These are phyloP conservation scores for Oithona nana DNA, from an alignment of 2,888 invertebrate species.

Conservation along the genomic window DNA sequence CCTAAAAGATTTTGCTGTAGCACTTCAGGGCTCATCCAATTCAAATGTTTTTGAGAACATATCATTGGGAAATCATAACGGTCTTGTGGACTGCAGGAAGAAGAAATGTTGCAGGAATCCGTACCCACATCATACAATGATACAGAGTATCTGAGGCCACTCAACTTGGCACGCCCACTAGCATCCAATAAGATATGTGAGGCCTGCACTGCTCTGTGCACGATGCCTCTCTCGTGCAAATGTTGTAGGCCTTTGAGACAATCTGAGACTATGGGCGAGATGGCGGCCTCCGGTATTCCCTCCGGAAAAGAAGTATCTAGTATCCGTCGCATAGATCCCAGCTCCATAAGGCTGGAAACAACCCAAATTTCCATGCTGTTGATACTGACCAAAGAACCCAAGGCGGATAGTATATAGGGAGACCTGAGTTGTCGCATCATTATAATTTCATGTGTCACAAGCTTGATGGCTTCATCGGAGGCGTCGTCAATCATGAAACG, in stretches of 20 bases:
- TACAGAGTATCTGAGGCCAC: conserved; percentile 59
- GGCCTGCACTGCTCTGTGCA: conserved; percentile 65
- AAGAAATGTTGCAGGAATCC: conserved; percentile 24
- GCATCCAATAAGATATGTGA: conserved; percentile 62
- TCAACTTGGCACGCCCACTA: conserved; percentile 47
- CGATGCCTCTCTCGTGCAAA: conserved; percentile 59
- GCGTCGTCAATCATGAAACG: not conserved
- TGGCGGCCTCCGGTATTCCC: conserved; percentile 62
- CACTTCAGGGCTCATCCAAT: conserved; percentile 82
- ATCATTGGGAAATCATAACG: conserved; percentile 41
- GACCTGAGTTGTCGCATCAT: conserved; percentile 57
- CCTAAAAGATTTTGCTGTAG: conserved; percentile 71
- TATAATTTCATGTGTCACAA: conserved; percentile 39
- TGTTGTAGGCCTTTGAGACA: conserved; percentile 59
- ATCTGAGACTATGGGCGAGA: conserved; percentile 57
- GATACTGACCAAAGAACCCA: conserved; percentile 40
- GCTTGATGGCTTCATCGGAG: not conserved
- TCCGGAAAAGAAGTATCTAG: conserved; percentile 48
- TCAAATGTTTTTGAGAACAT: conserved; percentile 47
- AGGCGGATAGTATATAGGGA: conserved; percentile 51
- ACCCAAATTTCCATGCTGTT: conserved; percentile 42
- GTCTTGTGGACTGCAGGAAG: conserved; percentile 35
- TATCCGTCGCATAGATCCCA: conserved; percentile 61
- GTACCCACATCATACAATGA: conserved; percentile 44
- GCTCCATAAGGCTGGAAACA: conserved; percentile 61